These are phyloP conservation scores for Pantelozetes paolii DNA, from an alignment of 2,888 invertebrate genomes.

Conservation along the genomic window DNA sequence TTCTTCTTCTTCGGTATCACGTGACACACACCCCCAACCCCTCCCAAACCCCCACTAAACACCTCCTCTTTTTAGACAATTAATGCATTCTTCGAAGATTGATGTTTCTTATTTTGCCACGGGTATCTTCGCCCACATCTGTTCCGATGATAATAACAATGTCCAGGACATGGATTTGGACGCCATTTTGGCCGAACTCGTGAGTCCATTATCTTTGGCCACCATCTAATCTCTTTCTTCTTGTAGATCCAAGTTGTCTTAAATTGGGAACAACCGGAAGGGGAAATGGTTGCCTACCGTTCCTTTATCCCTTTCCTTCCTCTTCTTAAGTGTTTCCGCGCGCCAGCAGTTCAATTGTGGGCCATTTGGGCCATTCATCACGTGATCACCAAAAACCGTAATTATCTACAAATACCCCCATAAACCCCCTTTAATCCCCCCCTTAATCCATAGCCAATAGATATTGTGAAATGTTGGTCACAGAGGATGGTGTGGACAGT, in stretches of 20 bases:
- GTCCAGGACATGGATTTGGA: slow-evolving; percentile 55
- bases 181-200: slow-evolving; percentile 58
- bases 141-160: slow-evolving; percentile 62
- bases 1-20: slow-evolving; percentile 51
- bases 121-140: slow-evolving; percentile 66
- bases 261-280: slow-evolving; percentile 65
- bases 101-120: slow-evolving; percentile 69
- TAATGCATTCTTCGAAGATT: slow-evolving; percentile 62
- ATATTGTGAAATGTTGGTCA: slow-evolving; percentile 16
- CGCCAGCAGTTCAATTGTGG: slow-evolving; percentile 68
- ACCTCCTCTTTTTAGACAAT: slow-evolving; percentile 47
- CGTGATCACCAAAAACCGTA: slow-evolving; percentile 68
- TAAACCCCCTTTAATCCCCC: background rate
- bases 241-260: slow-evolving; percentile 58
- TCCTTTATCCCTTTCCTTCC: slow-evolving; percentile 69
- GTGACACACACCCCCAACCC: too few species aligned
- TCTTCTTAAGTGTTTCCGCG: slow-evolving; percentile 59
- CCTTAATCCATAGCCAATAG: background rate
- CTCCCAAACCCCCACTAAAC: background rate
- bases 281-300: slow-evolving; percentile 70
- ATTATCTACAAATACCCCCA: too few species aligned
- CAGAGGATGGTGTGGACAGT: background rate
- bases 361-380: slow-evolving; percentile 74
- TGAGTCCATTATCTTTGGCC: slow-evolving; percentile 49
- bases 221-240: background rate